Evolutionary conservation across 1,140 invertebrate species (phyloP), one percentile per base, ranked within the genome.

Genomic region (Drosophila sproati): DNA sequence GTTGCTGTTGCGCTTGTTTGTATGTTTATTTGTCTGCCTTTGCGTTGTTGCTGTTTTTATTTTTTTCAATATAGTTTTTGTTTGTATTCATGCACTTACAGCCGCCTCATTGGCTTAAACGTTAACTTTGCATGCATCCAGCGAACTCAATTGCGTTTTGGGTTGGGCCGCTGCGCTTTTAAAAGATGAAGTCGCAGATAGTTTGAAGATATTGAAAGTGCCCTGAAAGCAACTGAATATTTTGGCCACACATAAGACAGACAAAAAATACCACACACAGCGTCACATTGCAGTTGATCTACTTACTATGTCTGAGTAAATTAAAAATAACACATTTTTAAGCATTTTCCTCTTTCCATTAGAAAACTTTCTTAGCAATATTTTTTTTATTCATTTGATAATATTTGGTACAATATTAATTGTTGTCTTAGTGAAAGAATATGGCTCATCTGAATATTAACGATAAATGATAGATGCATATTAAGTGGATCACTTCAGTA

Each of bases 11-110:
- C 82, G 79, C 57, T 88, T 87, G 83, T 88, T 83, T 87, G 85
- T 87, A 71, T 88, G 67, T 80, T 83, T 88, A 80, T 88, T 78
- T 83, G 82, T 87, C 82, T 81, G 82, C 1, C 20, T 80, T 78
- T 72, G 73, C 62, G 39, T 43, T 41, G 10, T 41, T 43, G 39
- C n/a, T 43, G 10, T 88, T 69, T 77, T 73, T 66, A 35, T 2
- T 20, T 20, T 20, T 20, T 20, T 20, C 20, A 20, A 20, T 20
- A 20, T 20, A 20, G 10, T 43, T 43, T 8, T 43, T 43, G 10
- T 88, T 69, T 77, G 70, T 66, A 35, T 66, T 41, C 52, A 57
- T 47, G 68, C 64, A 55, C 67, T 81, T 74, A 54, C 68, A 73
- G 60, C 50, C 60, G 59, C 57, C 59, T 79, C 68, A 79, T 73